Evolutionary conservation across 2,113 vertebrate species (phyloP), one percentile per base, ranked within the genome.

Genomic region (Heterotis niloticus): DNA sequence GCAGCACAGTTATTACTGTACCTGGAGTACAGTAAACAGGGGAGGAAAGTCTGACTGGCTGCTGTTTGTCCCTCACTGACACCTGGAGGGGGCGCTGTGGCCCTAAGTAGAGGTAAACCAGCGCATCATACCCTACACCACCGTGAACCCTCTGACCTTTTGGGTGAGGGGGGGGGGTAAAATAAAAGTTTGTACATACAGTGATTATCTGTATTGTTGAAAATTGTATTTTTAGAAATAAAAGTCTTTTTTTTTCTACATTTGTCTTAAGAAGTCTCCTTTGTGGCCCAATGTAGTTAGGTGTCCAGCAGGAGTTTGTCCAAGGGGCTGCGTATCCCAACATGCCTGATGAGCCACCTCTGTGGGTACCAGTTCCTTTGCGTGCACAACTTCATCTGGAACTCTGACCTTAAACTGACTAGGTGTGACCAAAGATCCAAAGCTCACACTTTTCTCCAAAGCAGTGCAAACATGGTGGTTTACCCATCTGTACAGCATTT

Each of bases 61-160:
- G n/a, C n/a, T n/a, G n/a, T n/a, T n/a, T n/a, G n/a, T n/a, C n/a
- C n/a, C n/a, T n/a, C n/a, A n/a, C n/a, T n/a, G n/a, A n/a, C n/a
- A n/a, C n/a, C 84, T 85, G 79, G 29, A 72, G 79, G 51, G 65
- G 18, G 65, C 69, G 72, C 68, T 80, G 73, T 82, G 52, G 68
- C 79, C 5, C 72, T 75, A 26, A 86, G 89, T 88, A 87, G 83
- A 90, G 86, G 71, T 75, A 83, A 78, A 81, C 17, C 71, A 74
- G n/a, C 23, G 44, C n/a, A 85, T 85, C 84, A 70, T 84, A 84
- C 77, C 73, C 76, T 77, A 80, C 56, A 78, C 83, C 78, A 81
- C 78, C 83, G 82, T 83, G 79, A 88, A 84, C 84, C 56, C 13
- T 83, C 68, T 85, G 83, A 90, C 90, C 89, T 91, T 90, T 70